phyloP scores from a whole-genome alignment of 2,888 invertebrate species.

The Philaethria dido region DNA sequence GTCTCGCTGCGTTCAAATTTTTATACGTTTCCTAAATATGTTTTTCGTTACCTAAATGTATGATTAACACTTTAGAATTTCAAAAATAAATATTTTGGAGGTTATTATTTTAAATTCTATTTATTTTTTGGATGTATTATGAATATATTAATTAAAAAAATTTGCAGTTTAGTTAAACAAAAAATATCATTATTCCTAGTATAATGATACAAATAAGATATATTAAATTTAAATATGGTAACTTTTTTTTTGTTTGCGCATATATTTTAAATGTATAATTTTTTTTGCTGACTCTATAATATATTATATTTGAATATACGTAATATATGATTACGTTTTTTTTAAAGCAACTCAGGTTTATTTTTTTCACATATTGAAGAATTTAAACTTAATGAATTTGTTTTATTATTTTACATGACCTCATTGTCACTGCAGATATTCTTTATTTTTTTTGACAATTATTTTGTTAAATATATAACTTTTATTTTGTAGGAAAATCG shows the following conservation, averaged over 20 bases:
- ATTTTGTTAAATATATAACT: background rate
- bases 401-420: conserved; percentile 6
- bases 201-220: too few species aligned
- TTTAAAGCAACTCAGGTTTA: too few species aligned
- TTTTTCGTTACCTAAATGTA: too few species aligned
- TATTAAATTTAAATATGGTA: too few species aligned
- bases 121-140: conserved; percentile 4
- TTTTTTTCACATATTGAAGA: background rate
- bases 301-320: too few species aligned
- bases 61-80: too few species aligned
- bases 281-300: conserved; percentile 1
- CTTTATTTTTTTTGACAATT: conserved; percentile 25
- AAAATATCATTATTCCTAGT: too few species aligned
- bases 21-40: too few species aligned
- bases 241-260: background rate
- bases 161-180: too few species aligned
- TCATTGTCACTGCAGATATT: conserved; percentile 4
- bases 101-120: background rate
- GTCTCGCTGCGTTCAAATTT: too few species aligned
- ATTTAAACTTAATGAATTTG: background rate
- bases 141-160: background rate
- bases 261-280: background rate
- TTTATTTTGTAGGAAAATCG: conserved; percentile 16
- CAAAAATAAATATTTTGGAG: conserved; percentile 3
- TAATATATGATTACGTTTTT: too few species aligned